phyloP scores from a whole-genome alignment of 1,140 invertebrate genomes.

The Oreohelix idahoensis region DNA sequence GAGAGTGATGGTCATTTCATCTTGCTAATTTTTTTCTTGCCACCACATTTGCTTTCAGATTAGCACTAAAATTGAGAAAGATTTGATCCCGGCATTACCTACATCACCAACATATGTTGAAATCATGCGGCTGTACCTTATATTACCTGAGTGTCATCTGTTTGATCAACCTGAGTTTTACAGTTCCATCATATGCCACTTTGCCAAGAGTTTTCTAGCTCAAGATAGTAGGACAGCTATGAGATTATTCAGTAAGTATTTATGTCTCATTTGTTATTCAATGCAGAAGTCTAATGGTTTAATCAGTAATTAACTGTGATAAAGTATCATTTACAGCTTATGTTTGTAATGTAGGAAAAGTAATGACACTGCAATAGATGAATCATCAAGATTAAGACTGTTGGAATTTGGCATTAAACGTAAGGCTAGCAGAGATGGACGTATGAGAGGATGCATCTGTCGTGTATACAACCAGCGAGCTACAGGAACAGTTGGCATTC shows the following conservation, averaged over 20 bases:
- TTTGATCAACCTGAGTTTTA: conserved; percentile 85
- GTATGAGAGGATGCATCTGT: too few relatives aligned
- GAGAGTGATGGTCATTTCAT: too few relatives aligned
- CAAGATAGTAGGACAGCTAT: conserved; percentile 58
- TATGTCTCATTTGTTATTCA: not conserved
- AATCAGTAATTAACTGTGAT: not conserved
- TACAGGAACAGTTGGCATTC: too few relatives aligned
- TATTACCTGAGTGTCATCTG: conserved; percentile 87
- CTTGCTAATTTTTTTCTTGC: not conserved
- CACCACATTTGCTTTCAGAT: conserved; percentile 77
- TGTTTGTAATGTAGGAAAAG: too few relatives aligned
- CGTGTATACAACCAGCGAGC: too few relatives aligned
- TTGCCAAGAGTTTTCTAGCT: conserved; percentile 63
- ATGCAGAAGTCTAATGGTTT: not conserved
- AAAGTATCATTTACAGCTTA: too few relatives aligned
- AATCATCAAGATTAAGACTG: too few relatives aligned
- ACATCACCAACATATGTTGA: conserved; percentile 86
- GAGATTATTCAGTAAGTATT: conserved; percentile 60
- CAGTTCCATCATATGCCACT: conserved; percentile 66
- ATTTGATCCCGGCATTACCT: conserved; percentile 79
- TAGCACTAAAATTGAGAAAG: conserved; percentile 79
- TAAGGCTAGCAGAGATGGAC: too few relatives aligned
- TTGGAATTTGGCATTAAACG: too few relatives aligned
- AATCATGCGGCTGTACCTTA: conserved; percentile 85
- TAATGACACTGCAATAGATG: too few relatives aligned